Evolutionary conservation across 1,140 invertebrate genomes (phyloP).

Genomic region (Atta cephalotes): DNA sequence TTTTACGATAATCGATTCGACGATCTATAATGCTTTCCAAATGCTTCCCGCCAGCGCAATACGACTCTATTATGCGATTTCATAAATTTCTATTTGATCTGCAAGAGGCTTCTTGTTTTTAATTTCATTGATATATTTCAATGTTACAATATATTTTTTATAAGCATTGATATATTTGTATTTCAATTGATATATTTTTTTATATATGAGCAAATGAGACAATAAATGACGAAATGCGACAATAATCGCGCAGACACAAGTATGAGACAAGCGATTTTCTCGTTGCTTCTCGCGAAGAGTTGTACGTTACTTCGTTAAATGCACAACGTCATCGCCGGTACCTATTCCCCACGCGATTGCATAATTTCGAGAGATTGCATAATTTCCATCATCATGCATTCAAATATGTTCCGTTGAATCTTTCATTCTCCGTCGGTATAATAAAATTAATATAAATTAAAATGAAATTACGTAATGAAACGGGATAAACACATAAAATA

Average conservation of each 20-base stretch:
- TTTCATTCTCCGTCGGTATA: constrained; percentile 44
- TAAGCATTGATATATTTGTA: no score
- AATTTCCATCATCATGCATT: constrained; percentile 53
- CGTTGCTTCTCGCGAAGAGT: constrained; percentile 9
- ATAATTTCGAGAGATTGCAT: constrained; percentile 54
- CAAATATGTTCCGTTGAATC: constrained; percentile 43
- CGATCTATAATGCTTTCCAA: constrained; percentile 36
- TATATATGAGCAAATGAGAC: no score
- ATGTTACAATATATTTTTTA: no score
- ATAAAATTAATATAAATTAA: constrained; percentile 62
- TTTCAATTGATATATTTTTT: no score
- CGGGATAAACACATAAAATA: constrained; percentile 9
- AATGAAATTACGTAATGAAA: constrained; percentile 17
- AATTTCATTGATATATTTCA: background rate
- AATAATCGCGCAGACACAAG: background rate
- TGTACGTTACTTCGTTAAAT: constrained; percentile 42
- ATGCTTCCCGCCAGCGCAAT: background rate
- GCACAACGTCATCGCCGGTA: constrained; percentile 5
- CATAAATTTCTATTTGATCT: background rate
- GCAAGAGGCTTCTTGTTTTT: background rate
- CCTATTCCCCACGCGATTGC: constrained; percentile 30
- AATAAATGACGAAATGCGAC: background rate
- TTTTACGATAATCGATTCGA: constrained; percentile 66
- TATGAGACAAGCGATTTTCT: background rate
- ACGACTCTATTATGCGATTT: background rate